Percentiles rank a stretch among this genome's conserved stretches.
phyloP scores from a whole-genome alignment of 2,113 vertebrate species.

The Sitta europaea region DNA sequence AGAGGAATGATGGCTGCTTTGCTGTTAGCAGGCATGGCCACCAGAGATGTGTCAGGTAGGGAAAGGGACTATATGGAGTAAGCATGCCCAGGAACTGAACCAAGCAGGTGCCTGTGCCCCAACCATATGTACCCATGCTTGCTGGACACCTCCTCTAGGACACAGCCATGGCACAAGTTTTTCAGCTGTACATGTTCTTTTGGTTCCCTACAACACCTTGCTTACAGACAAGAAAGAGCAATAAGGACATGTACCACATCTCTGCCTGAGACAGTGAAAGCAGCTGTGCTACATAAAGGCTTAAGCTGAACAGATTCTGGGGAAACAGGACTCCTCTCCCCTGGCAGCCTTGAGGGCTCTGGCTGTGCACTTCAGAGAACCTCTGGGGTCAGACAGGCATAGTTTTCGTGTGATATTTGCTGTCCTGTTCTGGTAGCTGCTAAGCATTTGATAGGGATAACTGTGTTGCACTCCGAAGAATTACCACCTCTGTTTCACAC shows the following conservation, averaged over 20 bases:
- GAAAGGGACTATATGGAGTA: not conserved
- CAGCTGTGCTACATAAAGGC: not conserved
- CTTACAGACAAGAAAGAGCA: not conserved
- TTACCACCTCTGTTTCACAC: not conserved
- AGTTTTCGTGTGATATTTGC: not conserved
- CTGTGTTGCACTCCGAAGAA: not conserved
- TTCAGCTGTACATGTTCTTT: not conserved
- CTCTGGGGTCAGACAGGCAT: not conserved
- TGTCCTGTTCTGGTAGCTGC: not conserved
- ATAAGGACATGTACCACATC: accelerated
- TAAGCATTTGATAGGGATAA: accelerated
- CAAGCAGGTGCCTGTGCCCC: too few relatives aligned
- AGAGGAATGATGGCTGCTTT: not conserved
- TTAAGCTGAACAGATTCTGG: not conserved
- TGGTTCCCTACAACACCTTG: not conserved
- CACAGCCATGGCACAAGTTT: not conserved
- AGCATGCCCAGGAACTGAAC: accelerated
- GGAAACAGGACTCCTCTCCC: not conserved
- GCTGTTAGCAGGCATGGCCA: not conserved
- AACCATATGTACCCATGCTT: accelerated
- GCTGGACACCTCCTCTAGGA: not conserved
- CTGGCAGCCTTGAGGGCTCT: not conserved
- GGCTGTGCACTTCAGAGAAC: not conserved
- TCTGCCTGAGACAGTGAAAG: not conserved
- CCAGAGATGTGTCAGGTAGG: too few relatives aligned